phyloP scores from a whole-genome alignment of 1,140 invertebrate genomes.

The Drosophila subpulchrella region DNA sequence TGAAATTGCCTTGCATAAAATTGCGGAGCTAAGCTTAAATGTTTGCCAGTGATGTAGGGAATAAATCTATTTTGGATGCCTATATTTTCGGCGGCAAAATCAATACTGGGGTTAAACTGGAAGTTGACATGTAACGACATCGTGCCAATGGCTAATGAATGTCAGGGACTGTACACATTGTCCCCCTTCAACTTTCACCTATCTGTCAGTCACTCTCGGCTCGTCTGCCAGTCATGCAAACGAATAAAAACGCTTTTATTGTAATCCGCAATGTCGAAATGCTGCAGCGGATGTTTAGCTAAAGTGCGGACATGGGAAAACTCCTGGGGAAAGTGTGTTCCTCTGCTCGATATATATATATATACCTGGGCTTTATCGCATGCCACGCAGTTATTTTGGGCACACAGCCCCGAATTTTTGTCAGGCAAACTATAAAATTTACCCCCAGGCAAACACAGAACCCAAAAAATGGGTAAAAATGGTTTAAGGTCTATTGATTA shows the following conservation, averaged over 20 bases:
- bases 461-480: slow-evolving; percentile 18
- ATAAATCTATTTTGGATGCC: slow-evolving; percentile 4
- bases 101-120: slow-evolving; percentile 68
- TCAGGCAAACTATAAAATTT: slow-evolving; percentile 62
- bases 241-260: slow-evolving; percentile 80
- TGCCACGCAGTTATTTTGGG: slow-evolving; percentile 67
- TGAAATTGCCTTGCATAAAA: slow-evolving; percentile 25
- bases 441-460: slow-evolving; percentile 1
- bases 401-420: slow-evolving; percentile 7
- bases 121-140: slow-evolving; percentile 73
- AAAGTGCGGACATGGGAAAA: slow-evolving; percentile 27
- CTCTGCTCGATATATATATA: slow-evolving; percentile 12
- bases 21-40: background rate
- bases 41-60: background rate
- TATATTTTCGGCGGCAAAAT: slow-evolving; percentile 49
- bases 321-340: slow-evolving; percentile 1
- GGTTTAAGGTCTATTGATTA: slow-evolving; percentile 73
- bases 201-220: slow-evolving; percentile 18
- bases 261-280: slow-evolving; percentile 77
- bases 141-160: slow-evolving; percentile 68
- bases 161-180: slow-evolving; percentile 45
- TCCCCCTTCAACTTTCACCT: background rate
- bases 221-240: slow-evolving; percentile 60
- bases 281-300: slow-evolving; percentile 68
- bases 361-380: slow-evolving; percentile 72